Conservation (phyloP, 2,797 vertebrate species). For the Hyperoplus lanceolatus region DNA sequence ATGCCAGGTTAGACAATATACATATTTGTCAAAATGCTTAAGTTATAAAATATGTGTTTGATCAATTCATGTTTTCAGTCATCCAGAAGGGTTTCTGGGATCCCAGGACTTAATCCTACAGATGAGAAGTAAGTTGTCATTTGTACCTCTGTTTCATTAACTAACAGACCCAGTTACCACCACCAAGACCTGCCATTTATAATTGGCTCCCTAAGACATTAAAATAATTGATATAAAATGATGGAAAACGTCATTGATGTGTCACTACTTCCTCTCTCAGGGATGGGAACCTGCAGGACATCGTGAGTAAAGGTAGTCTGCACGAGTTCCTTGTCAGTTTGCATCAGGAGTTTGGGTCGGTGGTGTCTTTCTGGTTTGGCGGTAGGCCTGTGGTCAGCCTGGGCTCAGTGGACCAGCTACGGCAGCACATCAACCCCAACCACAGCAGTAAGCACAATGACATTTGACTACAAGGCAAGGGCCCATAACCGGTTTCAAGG, state of each 20-base stretch:
- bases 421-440: conserved; percentile 95
- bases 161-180: background rate
- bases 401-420: conserved; percentile 89
- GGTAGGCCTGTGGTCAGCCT: conserved; percentile 94
- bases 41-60: background rate
- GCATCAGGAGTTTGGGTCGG: conserved; percentile 91
- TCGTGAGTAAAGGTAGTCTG: conserved; percentile 91
- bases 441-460: conserved; percentile 86
- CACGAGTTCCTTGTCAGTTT: conserved; percentile 95
- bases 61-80: conserved; percentile 82
- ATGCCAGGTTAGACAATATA: fast-evolving
- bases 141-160: background rate
- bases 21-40: background rate
- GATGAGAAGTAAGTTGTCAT: conserved; percentile 92
- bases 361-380: conserved; percentile 98
- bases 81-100: conserved; percentile 92
- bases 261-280: conserved; percentile 70
- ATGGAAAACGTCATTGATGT: no score
- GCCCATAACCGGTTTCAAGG: no score
- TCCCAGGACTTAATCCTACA: conserved; percentile 95
- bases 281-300: conserved; percentile 96
- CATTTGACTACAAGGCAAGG: no score
- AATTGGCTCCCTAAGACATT: background rate
- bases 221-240: background rate
- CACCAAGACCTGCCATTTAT: background rate